These are phyloP conservation scores for Lasioglossum albipes DNA, from an alignment of 1,140 invertebrate genomes.

Conservation along the genomic window DNA sequence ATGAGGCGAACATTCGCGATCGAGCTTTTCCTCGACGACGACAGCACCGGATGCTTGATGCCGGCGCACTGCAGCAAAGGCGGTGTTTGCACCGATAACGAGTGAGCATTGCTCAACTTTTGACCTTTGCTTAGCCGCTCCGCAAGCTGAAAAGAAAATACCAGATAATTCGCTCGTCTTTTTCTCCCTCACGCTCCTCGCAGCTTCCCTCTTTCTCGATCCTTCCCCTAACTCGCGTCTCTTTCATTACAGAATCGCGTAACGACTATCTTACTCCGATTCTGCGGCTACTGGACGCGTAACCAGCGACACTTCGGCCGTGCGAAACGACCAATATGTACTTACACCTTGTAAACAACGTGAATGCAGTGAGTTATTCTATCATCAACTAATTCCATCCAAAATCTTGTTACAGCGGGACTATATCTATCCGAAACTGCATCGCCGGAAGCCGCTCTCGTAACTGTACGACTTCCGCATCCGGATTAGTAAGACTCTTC, in stretches of 20 bases:
- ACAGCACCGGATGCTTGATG: background rate
- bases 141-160: conserved; percentile 61
- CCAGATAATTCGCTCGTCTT: conserved; percentile 60
- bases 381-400: too few relatives aligned
- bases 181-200: conserved; percentile 6
- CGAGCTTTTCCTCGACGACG: background rate
- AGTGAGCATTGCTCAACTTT: conserved; percentile 69
- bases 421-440: too few relatives aligned
- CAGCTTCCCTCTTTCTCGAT: background rate
- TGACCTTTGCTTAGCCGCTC: conserved; percentile 70
- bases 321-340: conserved; percentile 1
- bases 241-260: background rate
- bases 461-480: too few relatives aligned
- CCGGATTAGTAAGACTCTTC: too few relatives aligned
- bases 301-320: background rate
- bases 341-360: conserved; percentile 1
- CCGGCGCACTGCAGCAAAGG: conserved; percentile 34
- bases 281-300: conserved; percentile 12
- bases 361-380: too few relatives aligned
- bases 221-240: background rate
- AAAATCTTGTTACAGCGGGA: too few relatives aligned
- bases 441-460: too few relatives aligned
- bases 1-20: background rate
- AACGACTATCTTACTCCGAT: background rate
- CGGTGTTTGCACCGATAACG: conserved; percentile 69